Evolutionary conservation across 2,797 vertebrate genomes (phyloP), one percentile per base, ranked within the genome.

Genomic region (Pagetopsis macropterus): DNA sequence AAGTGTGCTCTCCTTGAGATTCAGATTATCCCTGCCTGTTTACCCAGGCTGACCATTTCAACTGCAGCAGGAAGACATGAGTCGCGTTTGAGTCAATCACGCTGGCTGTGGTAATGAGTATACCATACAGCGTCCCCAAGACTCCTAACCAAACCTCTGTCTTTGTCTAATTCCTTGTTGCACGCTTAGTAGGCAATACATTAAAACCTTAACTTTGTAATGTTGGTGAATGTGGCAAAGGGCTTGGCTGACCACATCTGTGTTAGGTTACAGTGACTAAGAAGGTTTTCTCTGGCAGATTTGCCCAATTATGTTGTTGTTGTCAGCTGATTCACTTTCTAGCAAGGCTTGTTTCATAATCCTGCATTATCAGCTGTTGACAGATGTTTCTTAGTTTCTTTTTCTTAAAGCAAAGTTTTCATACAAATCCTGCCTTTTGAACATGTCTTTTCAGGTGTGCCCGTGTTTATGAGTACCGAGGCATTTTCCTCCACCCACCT

Each of bases 31-130:
- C 52, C 49, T 67, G 68, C 17, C 44, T 88, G 87, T 86, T 89
- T 88, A 81, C 79, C 75, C 65, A 12, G 5, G 13, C 40, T 78
- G 71, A 82, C 71, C 78, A 65, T 31, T 88, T 72, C 70, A 84
- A 84, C 75, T 66, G 43, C 84, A 40, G 81, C 65, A 83, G 88
- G 82, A 84, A 88, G 81, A 78, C 79, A 65, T 84, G 88, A 90
- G 83, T 91, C 89, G 92, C 27, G 65, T 86, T 81, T 66, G 78
- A 87, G 58, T 78, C 65, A 65, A 72, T 75, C 78, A 43, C 2
- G 19, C 56, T 44, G 62, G 63, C 70, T 64, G 56, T 56, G 48
- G 59, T 90, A 69, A 87, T 87, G 85, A 82, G 63, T 79, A 46
- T 68, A 82, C 59, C 78, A 77, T 65, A n/a, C 70, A n/a, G 65